phyloP scores from a whole-genome alignment of 2,113 vertebrate species.

The Microtus richardsoni region DNA sequence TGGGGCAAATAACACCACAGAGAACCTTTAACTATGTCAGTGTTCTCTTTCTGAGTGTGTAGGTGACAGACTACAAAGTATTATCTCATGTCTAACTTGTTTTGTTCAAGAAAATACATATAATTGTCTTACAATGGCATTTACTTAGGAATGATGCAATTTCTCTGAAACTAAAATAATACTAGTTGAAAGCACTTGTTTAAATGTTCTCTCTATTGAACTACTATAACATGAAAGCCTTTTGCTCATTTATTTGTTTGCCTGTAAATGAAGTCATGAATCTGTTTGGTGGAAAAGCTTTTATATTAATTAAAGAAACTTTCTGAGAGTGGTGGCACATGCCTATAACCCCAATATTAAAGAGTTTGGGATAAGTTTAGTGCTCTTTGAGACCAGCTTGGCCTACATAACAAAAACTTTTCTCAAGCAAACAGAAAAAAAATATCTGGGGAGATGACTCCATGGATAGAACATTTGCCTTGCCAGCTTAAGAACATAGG shows the following conservation, averaged over 20 bases:
- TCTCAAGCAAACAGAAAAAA: neutral
- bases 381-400: neutral
- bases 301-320: neutral
- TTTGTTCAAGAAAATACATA: neutral
- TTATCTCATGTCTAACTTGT: neutral
- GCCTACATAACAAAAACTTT: neutral
- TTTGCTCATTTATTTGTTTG: neutral
- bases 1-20: neutral
- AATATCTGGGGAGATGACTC: neutral
- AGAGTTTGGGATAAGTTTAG: neutral
- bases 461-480: neutral
- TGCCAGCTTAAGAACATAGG: neutral
- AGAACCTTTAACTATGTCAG: neutral
- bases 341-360: neutral
- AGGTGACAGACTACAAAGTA: neutral
- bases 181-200: neutral
- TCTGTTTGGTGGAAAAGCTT: neutral
- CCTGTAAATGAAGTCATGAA: neutral
- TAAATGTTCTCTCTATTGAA: neutral
- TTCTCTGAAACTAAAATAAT: conserved; percentile 28
- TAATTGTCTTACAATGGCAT: neutral
- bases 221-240: neutral
- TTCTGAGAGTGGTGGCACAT: neutral
- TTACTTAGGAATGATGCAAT: neutral
- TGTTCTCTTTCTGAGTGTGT: neutral